Base-by-base conservation (phyloP, 2,797 vertebrate species). In the Clarias fuscus region DNA sequence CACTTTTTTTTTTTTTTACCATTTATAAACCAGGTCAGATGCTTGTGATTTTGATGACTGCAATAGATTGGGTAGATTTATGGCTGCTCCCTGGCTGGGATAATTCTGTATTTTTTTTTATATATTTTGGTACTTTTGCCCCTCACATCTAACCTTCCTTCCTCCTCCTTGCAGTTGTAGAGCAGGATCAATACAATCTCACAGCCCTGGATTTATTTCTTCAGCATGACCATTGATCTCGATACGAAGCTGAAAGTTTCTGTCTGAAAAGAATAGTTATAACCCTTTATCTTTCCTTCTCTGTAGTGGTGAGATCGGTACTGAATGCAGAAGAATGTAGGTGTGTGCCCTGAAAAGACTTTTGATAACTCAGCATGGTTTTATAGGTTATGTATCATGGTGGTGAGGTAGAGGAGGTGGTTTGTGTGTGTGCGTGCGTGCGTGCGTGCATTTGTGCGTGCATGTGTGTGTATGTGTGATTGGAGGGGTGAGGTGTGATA, bases 101-200 rank as follows among this genome's bases (percentile, higher is more conserved):
- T 89, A 87, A 89, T 91, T 76, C 53, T 53, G 83, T 87, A 92
- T 94, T 87, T 92, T 48, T 89, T 87, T 85, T 30, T 30, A 30
- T 30, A 30, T 61, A 87, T 71, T 59, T 64, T 85, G 43, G 37
- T 90, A 33, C 65, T 75, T 61, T 85, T 86, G 70, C 64, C 30
- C 84, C 86, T 85, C 81, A 86, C 75, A 86, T 82, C 82, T 86
- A 82, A 56, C 90, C 86, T 79, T 92, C 91, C 89, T 88, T 86
- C 88, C 91, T 88, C 90, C 86, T 91, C 92, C 92, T 91, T 90
- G 84, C 92, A 92, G 93, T 93, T 90, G 92, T 92, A 93, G 91
- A 93, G 91, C 83, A 88, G 76, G 92, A 94, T 95, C 95, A 92
- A 95, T 95, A 95, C 92, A 92, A 92, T 95, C 92, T 93, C 92